Conservation (phyloP, 2,888 invertebrate species). For the Tachina grossa region DNA sequence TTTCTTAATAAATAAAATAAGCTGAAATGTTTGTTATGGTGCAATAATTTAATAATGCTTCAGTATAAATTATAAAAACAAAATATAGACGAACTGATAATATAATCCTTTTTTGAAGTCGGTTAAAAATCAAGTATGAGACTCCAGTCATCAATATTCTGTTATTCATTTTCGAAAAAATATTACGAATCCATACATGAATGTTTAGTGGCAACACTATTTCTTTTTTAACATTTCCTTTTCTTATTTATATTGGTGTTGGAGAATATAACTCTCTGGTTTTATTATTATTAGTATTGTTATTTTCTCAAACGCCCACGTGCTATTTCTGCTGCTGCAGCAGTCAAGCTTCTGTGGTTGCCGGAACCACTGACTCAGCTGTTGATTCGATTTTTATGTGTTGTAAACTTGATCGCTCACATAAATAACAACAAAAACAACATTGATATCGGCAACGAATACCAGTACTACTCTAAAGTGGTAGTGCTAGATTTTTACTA, state of each 20-base stretch:
- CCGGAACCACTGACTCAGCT: conserved; percentile 61
- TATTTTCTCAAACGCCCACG: conserved; percentile 78
- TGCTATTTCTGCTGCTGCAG: conserved; percentile 74
- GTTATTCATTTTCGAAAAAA: not conserved
- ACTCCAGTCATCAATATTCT: no score
- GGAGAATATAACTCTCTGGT: conserved; percentile 77
- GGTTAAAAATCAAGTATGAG: no score
- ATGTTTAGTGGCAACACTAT: conserved; percentile 33
- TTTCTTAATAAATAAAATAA: not conserved
- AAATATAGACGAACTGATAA: not conserved
- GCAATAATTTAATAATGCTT: not conserved
- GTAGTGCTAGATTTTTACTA: conserved; percentile 33
- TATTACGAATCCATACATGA: not conserved
- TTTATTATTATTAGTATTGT: conserved; percentile 58
- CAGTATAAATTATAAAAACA: not conserved
- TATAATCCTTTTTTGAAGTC: no score
- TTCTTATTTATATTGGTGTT: conserved; percentile 42
- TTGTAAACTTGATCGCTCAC: conserved; percentile 60
- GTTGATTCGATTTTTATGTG: conserved; percentile 65
- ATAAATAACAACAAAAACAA: conserved; percentile 36
- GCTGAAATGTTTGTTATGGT: no score
- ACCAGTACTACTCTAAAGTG: conserved; percentile 16
- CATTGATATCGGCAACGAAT: conserved; percentile 4
- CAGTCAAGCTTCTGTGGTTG: conserved; percentile 61
- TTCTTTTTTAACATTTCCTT: not conserved